Base-by-base conservation (phyloP, 1,140 invertebrate genomes). In the Eubasilissa regina region DNA sequence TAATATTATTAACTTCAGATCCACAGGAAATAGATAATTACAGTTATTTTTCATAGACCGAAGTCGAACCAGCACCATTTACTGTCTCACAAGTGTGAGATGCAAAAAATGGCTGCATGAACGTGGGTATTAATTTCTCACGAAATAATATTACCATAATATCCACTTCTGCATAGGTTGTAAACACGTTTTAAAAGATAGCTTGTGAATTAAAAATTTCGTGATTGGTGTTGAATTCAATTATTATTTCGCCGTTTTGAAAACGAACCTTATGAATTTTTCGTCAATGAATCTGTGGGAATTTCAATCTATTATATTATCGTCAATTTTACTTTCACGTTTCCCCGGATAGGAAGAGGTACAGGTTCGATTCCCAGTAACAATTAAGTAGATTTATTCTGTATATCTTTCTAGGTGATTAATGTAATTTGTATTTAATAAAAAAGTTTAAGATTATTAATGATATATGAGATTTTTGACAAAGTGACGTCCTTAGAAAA, bases 91-190 rank as follows among this genome's bases (percentile, higher is more conserved):
- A 75, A 64, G 74, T 62, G 74, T 75, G 17, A 62, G 75, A 51
- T 68, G 75, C 75, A 72, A 78, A 78, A 78, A 70, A 19, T 56
- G 25, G 25, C 35, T 78, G 55, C 64, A 56, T 48, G 53, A 43
- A 72, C 70, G 35, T 13, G 70, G 17, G 12, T 45, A 70, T 56
- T 78, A 70, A 80, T 77, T 56, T 74, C 51, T 77, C 68, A 73
- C 79, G 79, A 62, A 80, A 56, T 62, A 56, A 73, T 72, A 80
- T 80, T 64, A 80, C 75, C 75, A 77, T 80, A 80, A 80, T 80
- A 25, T 77, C 51, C 53, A 72, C 79, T 80, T 80, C 75, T 70
- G 66, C 66, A 70, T 15, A 60, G 66, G 66, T 77, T 58, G 11
- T 58, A 62, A 78, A 78, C 68, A 73, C 64, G 75, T 73, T 77